These are phyloP conservation scores for Eucidaris tribuloides DNA, from an alignment of 35 echinoderm and acorn worm genomes.

Conservation along the genomic window DNA sequence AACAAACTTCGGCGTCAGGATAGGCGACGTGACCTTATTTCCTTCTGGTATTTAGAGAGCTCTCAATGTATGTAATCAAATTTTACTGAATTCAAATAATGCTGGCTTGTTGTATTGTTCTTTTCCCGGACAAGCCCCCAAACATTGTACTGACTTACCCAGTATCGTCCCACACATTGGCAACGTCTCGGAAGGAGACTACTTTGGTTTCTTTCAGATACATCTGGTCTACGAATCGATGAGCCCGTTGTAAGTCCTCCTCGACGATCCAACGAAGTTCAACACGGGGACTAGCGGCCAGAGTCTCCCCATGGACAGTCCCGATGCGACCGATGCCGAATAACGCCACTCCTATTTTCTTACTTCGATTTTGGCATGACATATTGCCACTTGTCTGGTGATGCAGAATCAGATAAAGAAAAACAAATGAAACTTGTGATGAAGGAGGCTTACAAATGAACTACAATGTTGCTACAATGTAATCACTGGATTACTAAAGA, in stretches of 20 bases:
- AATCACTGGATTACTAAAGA: too few species aligned
- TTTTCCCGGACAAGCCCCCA: too few species aligned
- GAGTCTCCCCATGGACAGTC: constrained; percentile 36
- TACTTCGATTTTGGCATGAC: not conserved
- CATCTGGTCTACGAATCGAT: not conserved
- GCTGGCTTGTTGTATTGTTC: too few species aligned
- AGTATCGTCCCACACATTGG: constrained; percentile 49
- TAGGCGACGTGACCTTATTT: too few species aligned
- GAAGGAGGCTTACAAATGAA: too few species aligned
- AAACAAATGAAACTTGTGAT: too few species aligned
- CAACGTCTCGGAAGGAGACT: not conserved
- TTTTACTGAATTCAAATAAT: too few species aligned
- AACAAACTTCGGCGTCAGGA: too few species aligned
- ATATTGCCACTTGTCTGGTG: not conserved
- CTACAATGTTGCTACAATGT: too few species aligned
- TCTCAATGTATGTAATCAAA: too few species aligned
- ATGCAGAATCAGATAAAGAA: too few species aligned
- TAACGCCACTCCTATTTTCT: constrained; percentile 61
- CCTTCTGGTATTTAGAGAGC: too few species aligned
- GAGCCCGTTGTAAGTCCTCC: constrained; percentile 33
- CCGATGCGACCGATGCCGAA: constrained; percentile 78
- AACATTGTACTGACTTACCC: constrained; percentile 38
- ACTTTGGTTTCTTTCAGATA: constrained; percentile 29
- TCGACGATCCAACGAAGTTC: constrained; percentile 66
- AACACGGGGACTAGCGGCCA: constrained; percentile 5